Evolutionary conservation across 2,113 vertebrate genomes (phyloP).

Genomic region (Cyprinodon brontotheroides): DNA sequence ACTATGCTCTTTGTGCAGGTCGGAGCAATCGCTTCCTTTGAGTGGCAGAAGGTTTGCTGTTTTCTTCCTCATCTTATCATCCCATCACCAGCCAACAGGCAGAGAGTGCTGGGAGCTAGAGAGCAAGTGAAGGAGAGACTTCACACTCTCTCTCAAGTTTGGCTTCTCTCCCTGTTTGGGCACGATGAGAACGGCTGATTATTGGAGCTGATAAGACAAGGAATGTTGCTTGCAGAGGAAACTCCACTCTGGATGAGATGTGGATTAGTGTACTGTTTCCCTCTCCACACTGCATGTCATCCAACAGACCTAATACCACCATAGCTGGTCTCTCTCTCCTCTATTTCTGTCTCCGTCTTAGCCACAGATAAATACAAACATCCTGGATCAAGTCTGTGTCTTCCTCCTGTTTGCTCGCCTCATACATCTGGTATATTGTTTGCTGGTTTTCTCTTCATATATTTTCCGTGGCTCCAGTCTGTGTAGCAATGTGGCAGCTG

Average conservation of each 20-base stretch:
- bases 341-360: conserved; percentile 8
- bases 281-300: conserved; percentile 39
- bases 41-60: conserved; percentile 77
- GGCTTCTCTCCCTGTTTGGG: conserved; percentile 82
- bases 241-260: conserved; percentile 62
- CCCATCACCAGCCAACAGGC: conserved; percentile 69
- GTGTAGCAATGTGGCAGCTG: neutral
- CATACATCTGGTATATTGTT: neutral
- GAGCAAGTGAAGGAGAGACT: conserved; percentile 39
- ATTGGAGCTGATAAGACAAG: conserved; percentile 73
- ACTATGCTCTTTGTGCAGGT: conserved; percentile 26
- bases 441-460: neutral
- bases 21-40: conserved; percentile 79
- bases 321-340: conserved; percentile 19
- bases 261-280: conserved; percentile 48
- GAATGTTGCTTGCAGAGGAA: conserved; percentile 75
- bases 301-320: conserved; percentile 19
- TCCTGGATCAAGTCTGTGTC: conserved; percentile 67
- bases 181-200: conserved; percentile 77
- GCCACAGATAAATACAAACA: conserved; percentile 42
- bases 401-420: conserved; percentile 11
- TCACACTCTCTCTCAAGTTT: conserved; percentile 41
- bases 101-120: conserved; percentile 56
- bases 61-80: conserved; percentile 73
- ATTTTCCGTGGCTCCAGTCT: neutral